Percentiles rank a stretch among this genome's conserved stretches.
phyloP scores from a whole-genome alignment of 2,888 invertebrate species.

The Catocala fraxini region DNA sequence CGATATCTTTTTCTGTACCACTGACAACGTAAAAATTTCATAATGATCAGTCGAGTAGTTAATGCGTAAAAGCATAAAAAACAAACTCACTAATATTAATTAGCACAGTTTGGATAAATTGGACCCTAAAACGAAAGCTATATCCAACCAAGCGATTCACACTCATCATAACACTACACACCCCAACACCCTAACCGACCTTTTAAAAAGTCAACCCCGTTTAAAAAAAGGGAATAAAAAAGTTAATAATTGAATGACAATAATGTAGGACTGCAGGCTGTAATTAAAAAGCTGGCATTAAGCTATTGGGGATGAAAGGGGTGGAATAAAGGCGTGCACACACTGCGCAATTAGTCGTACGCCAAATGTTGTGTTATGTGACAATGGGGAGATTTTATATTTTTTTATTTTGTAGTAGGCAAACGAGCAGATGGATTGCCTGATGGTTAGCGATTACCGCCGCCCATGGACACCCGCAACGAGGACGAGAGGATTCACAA shows the following conservation, averaged over 20 bases:
- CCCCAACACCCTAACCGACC: background rate
- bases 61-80: too few species aligned
- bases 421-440: too few species aligned
- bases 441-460: too few species aligned
- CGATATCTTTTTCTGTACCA: too few species aligned
- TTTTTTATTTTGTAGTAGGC: too few species aligned
- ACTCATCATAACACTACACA: constrained; percentile 8
- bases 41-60: too few species aligned
- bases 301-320: constrained; percentile 71
- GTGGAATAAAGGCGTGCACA: constrained; percentile 67
- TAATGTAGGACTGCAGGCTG: constrained; percentile 42
- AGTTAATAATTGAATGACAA: constrained; percentile 54
- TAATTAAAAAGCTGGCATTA: constrained; percentile 63
- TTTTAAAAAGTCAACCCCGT: constrained; percentile 1
- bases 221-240: constrained; percentile 23
- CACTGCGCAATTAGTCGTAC: constrained; percentile 74
- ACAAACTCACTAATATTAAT: too few species aligned
- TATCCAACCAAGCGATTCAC: constrained; percentile 1
- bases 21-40: too few species aligned
- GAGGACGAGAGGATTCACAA: too few species aligned
- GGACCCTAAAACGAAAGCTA: background rate
- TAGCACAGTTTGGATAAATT: background rate
- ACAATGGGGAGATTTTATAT: constrained; percentile 6
- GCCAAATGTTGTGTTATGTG: constrained; percentile 69
- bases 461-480: too few species aligned